Conservation (phyloP, 1,140 invertebrate species). For the Neotoxoptera formosana region DNA sequence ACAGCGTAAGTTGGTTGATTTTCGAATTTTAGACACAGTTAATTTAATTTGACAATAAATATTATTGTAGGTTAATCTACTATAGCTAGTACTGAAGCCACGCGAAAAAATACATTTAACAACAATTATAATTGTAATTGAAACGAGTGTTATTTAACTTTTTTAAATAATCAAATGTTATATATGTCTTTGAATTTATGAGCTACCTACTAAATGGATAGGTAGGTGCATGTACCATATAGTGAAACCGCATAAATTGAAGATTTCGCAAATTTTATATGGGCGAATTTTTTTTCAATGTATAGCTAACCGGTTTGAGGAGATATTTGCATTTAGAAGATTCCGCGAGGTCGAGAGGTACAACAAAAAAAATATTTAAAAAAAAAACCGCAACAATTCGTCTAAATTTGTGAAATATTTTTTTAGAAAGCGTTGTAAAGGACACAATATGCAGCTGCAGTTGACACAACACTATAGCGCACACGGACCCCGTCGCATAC, state of each 20-base stretch:
- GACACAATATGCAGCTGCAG: neutral
- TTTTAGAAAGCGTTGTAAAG: slow-evolving; percentile 21
- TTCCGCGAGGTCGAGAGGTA: neutral
- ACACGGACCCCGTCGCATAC: neutral
- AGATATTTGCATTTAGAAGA: slow-evolving; percentile 22
- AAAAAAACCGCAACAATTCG: neutral
- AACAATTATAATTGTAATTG: neutral
- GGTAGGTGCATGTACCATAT: neutral
- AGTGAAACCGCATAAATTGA: slow-evolving; percentile 1
- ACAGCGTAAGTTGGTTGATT: neutral
- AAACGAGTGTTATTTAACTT: neutral
- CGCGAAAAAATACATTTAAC: neutral
- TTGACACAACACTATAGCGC: neutral
- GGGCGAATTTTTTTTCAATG: neutral
- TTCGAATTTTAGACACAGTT: neutral
- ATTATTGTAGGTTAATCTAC: neutral
- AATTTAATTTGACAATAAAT: neutral
- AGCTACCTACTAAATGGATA: neutral
- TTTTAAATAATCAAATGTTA: neutral
- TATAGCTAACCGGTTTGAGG: slow-evolving; percentile 17
- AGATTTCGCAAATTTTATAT: slow-evolving; percentile 4
- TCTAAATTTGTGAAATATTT: slow-evolving; percentile 37
- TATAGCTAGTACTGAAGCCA: too few species aligned
- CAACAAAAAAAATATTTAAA: neutral
- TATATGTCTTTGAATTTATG: neutral